Evolutionary conservation across 2,888 invertebrate species (phyloP).

Genomic region (Agelastica alni): DNA sequence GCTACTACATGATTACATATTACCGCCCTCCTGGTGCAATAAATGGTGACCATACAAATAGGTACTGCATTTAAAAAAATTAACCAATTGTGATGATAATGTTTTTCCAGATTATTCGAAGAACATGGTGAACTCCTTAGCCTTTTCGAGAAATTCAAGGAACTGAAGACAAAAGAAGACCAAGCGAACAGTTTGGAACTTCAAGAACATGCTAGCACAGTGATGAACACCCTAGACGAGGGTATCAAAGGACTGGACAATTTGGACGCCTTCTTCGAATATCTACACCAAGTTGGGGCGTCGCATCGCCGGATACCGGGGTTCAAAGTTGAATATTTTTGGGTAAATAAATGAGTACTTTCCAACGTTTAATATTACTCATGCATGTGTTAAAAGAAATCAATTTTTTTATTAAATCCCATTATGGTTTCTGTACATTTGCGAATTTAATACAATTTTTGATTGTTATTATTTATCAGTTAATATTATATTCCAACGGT

Average conservation of each 20-base stretch:
- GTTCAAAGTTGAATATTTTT: conserved; percentile 85
- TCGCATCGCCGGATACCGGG: conserved; percentile 83
- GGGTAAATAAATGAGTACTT: conserved; percentile 64
- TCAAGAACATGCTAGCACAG: conserved; percentile 84
- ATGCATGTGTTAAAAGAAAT: no score
- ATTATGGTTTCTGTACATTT: no score
- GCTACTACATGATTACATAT: no score
- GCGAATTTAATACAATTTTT: background rate
- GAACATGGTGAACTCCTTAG: conserved; percentile 78
- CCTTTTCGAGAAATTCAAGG: conserved; percentile 81
- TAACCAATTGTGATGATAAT: no score
- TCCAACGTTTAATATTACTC: no score
- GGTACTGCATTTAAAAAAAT: no score
- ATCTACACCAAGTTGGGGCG: conserved; percentile 80
- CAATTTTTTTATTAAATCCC: no score
- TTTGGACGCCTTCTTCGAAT: conserved; percentile 81
- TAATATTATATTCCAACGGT: no score
- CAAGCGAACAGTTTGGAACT: conserved; percentile 81
- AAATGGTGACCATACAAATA: no score
- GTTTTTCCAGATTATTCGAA: conserved; percentile 82
- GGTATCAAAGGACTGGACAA: conserved; percentile 86
- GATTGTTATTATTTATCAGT: background rate
- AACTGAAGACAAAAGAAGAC: conserved; percentile 77
- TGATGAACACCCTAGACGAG: conserved; percentile 88
- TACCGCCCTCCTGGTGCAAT: no score